Conservation (phyloP, 1,140 invertebrate genomes). For the Trachymyrmex cornetzi region DNA sequence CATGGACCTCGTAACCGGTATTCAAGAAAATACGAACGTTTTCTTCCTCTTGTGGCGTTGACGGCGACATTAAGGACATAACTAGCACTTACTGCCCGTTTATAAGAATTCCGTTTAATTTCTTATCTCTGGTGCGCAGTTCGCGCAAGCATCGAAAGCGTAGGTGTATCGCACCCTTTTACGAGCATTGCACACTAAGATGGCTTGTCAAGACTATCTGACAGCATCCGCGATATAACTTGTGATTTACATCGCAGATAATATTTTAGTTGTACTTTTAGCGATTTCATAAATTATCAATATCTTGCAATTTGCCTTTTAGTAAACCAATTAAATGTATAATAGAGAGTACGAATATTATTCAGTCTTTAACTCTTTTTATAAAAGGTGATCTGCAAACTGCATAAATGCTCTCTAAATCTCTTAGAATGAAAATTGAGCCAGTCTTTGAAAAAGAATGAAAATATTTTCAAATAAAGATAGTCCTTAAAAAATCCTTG, state of each 20-base stretch:
- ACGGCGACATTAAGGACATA: background rate
- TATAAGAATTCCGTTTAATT: conserved; percentile 50
- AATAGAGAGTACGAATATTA: background rate
- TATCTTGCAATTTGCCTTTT: background rate
- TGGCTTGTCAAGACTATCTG: conserved; percentile 45
- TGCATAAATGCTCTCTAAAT: too few species aligned
- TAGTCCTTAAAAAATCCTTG: too few species aligned
- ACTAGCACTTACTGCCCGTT: conserved; percentile 1
- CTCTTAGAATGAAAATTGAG: too few species aligned
- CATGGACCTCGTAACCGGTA: conserved; percentile 2
- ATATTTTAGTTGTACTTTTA: conserved; percentile 45
- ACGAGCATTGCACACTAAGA: conserved; percentile 32
- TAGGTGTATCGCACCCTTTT: conserved; percentile 52
- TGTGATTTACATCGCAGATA: conserved; percentile 52
- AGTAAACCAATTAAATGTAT: conserved; percentile 29
- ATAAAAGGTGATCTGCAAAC: background rate
- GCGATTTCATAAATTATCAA: conserved; percentile 57
- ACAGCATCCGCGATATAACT: conserved; percentile 54
- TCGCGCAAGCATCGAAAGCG: background rate
- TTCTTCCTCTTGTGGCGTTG: background rate
- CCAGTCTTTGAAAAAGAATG: too few species aligned
- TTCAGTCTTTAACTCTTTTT: background rate
- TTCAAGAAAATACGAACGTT: background rate
- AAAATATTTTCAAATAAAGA: too few species aligned
- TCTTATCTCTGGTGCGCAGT: conserved; percentile 17